A percentile compares a stretch with the other conserved stretches of the same genome.
phyloP scores from a whole-genome alignment of 1,140 invertebrate genomes.

The Plutomurus gul region DNA sequence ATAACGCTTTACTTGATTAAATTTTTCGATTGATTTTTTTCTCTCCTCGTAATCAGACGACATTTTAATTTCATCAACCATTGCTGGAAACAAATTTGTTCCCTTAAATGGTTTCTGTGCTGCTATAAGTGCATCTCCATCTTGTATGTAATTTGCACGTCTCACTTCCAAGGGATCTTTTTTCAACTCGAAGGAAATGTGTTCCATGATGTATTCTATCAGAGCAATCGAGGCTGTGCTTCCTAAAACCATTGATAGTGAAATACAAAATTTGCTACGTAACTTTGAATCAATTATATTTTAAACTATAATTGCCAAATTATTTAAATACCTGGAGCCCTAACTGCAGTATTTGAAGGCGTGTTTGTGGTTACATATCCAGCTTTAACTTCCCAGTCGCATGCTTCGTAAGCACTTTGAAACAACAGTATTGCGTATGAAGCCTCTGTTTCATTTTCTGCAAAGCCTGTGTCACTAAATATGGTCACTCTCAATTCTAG shows the following conservation, averaged over 20 bases:
- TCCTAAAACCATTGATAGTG: too few species aligned
- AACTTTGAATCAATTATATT: too few species aligned
- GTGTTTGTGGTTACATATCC: too few species aligned
- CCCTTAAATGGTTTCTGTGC: background rate
- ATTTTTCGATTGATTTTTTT: slow-evolving; percentile 62
- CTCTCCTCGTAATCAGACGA: slow-evolving; percentile 67
- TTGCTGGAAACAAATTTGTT: slow-evolving; percentile 50
- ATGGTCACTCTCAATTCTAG: slow-evolving; percentile 44
- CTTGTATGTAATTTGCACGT: slow-evolving; percentile 64
- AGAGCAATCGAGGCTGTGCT: slow-evolving; percentile 68
- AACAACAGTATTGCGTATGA: too few species aligned
- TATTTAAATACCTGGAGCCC: too few species aligned
- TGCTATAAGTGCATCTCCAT: slow-evolving; percentile 32
- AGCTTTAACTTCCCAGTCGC: too few species aligned
- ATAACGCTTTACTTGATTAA: slow-evolving; percentile 65
- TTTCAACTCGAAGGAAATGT: slow-evolving; percentile 69
- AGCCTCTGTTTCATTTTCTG: too few species aligned
- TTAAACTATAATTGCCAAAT: too few species aligned
- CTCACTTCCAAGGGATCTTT: slow-evolving; percentile 72
- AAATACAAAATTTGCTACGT: too few species aligned
- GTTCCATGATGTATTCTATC: slow-evolving; percentile 80
- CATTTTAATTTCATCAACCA: slow-evolving; percentile 66
- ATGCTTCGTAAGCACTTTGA: too few species aligned
- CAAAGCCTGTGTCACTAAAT: too few species aligned
- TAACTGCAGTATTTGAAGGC: too few species aligned